Evolutionary conservation across 2,888 invertebrate species (phyloP), one percentile per base, ranked within the genome.

Genomic region (Cheilosia impressa): DNA sequence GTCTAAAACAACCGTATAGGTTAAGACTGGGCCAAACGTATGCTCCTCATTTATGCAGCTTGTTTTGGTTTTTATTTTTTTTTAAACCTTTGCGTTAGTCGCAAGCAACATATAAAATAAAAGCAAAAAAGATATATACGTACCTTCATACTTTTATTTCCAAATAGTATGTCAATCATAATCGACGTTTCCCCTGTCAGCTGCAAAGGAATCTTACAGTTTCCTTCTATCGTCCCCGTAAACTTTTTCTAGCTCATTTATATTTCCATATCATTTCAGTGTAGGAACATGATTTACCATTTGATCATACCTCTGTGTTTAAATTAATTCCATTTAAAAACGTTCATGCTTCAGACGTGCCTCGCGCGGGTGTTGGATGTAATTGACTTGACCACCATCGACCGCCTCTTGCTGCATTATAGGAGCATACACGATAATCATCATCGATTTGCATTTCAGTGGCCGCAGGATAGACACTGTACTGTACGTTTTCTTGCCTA

Each of bases 361-460:
- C 17, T 31, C 22, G 27, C 53, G 55, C 43, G 45, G 17, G 55
- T 69, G 58, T 31, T 47, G 19, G 22, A 45, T 47, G 22, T 31
- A 38, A 58, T 38, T 38, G 50, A 58, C 58, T 50, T 34, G 52
- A 55, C 66, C 41, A 66, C n/a, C 22, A 66, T 41, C 57, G 71
- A 58, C 58, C 34, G 60, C 34, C 34, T 47, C n/a, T 50, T 58
- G 71, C 9, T 52, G 52, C 38, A 7, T 50, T 17, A n/a, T 19
- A 50, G 5, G 13, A 38, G 7, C 34, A 58, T 50, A 71, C 38
- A 71, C 38, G 38, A 71, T 58, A 38, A 38, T 7, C 17, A 71
- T 58, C 22, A 22, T 31, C 53, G 45, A 71, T 71, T 71, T 71
- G 58, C 71, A 71, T 71, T 71, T 58, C 31, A 57, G 57, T 57